Evolutionary conservation across 2,797 vertebrate species (phyloP), one percentile per base, ranked within the genome.

Genomic region (Paratrypauchen microcephalus): DNA sequence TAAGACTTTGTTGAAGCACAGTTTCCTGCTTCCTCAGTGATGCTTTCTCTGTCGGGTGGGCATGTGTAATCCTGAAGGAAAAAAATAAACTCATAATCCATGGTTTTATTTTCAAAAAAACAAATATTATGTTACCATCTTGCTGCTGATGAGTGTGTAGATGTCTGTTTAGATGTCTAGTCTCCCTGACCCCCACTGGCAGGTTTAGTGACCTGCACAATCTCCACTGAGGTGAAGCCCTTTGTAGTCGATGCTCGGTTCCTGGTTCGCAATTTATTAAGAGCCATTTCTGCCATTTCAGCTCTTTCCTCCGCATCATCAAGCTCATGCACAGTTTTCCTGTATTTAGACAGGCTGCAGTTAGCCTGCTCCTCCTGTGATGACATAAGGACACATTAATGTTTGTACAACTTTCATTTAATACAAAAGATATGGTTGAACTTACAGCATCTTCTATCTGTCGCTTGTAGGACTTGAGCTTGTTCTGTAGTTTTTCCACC

Each of bases 401-500:
- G 1, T 55, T 30, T 56, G 30, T 13, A 66, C 16, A 19, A 19
- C 12, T 9, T 39, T 41, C 1, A 26, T 55, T 28, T 58, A 4
- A 65, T 28, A 30, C n/a, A 67, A 32, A 2, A 0, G 28, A 28
- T 15, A 15, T 6, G 4, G 11, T 60, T 15, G 4, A n/a, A 86
- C 68, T 7, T 76, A 85, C 92, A 24, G 80, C 81, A 1, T 93
- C 89, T 9, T 94, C 87, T 0, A 80, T 91, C 84, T 94, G 91
- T 5, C 86, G 83, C 77, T 93, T 94, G 75, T 93, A 91, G 8
- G 70, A 84, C 86, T 92, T 92, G 70, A 92, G 75, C 72, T 95
- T 94, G 89, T 82, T 91, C 85, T 94, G 91, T 48, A 91, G 87
- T 74, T 92, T 90, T 80, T 93, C 91, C 58, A 90, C 89, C 66